Evolutionary conservation across 2,888 invertebrate genomes (phyloP), one percentile per base, ranked within the genome.

Genomic region (Tiliacea citrago): DNA sequence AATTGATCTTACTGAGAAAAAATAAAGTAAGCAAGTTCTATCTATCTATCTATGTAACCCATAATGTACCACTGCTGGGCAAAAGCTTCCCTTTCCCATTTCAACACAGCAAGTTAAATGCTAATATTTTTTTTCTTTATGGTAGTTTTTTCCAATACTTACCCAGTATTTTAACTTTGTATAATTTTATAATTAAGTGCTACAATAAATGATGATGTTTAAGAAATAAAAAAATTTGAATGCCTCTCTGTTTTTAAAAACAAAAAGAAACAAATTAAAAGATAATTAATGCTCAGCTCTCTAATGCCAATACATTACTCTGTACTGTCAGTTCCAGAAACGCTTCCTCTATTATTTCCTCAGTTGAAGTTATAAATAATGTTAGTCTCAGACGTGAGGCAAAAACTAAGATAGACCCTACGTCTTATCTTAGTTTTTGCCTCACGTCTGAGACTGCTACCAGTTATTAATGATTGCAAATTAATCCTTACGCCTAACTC

Each of bases 381-480:
- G 83, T 78, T 85, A n/a, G n/a, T n/a, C n/a, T n/a, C n/a, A n/a
- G n/a, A n/a, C n/a, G n/a, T n/a, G n/a, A n/a, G n/a, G n/a, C n/a
- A n/a, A n/a, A n/a, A n/a, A n/a, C n/a, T n/a, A n/a, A n/a, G n/a
- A n/a, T n/a, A n/a, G n/a, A n/a, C n/a, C n/a, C n/a, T n/a, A n/a
- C n/a, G n/a, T n/a, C n/a, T n/a, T n/a, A 45, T 49, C 42, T 39
- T 16, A 45, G 75, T 83, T 87, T 87, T 88, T 87, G 65, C 76
- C 2, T 29, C 47, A 29, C 65, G 76, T 79, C 76, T 66, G 47
- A 70, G 21, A 47, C 65, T 51, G 68, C 66, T 21, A 62, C 82
- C 24, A 55, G 68, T 77, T 67, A 68, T 86, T 80, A 86, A 86
- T 76, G 60, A 85, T 73, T 74, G 83, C 72, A 74, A 83, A 81